Conservation (phyloP, 2,888 invertebrate genomes). For the Phaedon cochleariae region DNA sequence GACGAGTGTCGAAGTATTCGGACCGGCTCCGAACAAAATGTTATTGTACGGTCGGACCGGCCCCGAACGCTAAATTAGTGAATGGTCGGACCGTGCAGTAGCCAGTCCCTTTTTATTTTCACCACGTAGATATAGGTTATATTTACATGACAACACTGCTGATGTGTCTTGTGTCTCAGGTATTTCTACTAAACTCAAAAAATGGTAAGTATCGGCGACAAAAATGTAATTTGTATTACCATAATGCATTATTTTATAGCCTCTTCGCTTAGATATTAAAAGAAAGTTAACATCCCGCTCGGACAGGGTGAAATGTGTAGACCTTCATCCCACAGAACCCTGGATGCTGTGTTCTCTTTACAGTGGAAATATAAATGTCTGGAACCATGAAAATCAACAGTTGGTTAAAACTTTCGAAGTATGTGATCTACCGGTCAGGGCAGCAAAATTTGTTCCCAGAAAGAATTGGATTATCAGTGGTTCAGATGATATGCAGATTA, state of each 20-base stretch:
- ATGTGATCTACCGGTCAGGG: constrained; percentile 95
- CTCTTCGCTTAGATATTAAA: constrained; percentile 97
- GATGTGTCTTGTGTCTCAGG: constrained; percentile 35
- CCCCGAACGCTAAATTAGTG: too few relatives aligned
- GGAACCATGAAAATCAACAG: constrained; percentile 97
- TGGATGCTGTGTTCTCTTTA: constrained; percentile 99
- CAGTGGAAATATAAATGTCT: constrained; percentile 99
- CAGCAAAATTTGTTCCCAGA: constrained; percentile 94
- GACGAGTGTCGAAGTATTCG: too few relatives aligned
- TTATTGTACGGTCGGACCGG: too few relatives aligned
- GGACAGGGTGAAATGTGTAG: constrained; percentile 97
- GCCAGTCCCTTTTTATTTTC: too few relatives aligned
- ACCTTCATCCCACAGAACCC: constrained; percentile 96
- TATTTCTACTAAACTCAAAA: constrained; percentile 12
- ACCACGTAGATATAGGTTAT: too few relatives aligned
- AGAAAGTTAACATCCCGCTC: constrained; percentile 96
- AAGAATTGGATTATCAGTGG: constrained; percentile 99
- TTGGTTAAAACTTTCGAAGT: constrained; percentile 91
- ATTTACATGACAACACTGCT: constrained; percentile 21
- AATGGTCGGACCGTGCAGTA: too few relatives aligned
- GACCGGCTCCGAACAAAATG: too few relatives aligned
- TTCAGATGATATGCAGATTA: constrained; percentile 94
- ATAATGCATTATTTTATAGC: constrained; percentile 67
- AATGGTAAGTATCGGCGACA: constrained; percentile 31
- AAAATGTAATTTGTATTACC: not conserved